These are phyloP conservation scores for Proales similis DNA, from an alignment of 1,140 invertebrate genomes.

Conservation along the genomic window DNA sequence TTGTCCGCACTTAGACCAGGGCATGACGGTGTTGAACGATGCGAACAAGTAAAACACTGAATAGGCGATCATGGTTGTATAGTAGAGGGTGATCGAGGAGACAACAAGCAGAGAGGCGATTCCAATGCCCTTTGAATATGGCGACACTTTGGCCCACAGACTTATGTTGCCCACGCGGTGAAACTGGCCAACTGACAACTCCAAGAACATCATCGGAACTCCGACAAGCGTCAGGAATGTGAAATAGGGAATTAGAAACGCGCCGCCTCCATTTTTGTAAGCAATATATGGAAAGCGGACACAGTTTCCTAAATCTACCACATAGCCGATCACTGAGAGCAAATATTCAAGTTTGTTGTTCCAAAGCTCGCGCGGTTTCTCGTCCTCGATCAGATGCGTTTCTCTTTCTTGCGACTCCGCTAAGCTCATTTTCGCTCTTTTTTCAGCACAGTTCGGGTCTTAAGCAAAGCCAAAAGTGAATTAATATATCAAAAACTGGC, in stretches of 20 bases:
- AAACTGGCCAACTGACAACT: constrained; percentile 24
- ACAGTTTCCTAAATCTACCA: constrained; percentile 35
- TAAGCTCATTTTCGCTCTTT: too few species aligned
- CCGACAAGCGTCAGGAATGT: constrained; percentile 35
- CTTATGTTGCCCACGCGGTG: constrained; percentile 14
- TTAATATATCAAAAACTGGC: too few species aligned
- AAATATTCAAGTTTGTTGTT: constrained; percentile 37
- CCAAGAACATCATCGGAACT: constrained; percentile 38
- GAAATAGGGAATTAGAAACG: constrained; percentile 39
- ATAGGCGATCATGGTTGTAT: constrained; percentile 89
- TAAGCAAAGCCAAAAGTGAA: too few species aligned
- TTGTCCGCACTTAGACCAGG: constrained; percentile 74
- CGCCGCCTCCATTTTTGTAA: constrained; percentile 37
- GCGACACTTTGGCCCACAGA: constrained; percentile 28
- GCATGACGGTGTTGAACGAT: constrained; percentile 72
- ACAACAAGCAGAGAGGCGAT: constrained; percentile 45
- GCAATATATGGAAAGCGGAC: constrained; percentile 27
- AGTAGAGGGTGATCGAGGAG: constrained; percentile 62
- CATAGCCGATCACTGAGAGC: constrained; percentile 37
- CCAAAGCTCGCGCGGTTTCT: constrained; percentile 15
- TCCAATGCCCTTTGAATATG: constrained; percentile 44
- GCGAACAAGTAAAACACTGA: constrained; percentile 84
- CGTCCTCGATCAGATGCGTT: neutral
- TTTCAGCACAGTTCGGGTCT: too few species aligned
- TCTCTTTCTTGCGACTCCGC: too few species aligned